Conservation (phyloP, 2,888 invertebrate genomes). For the Drosophila buzzatii region DNA sequence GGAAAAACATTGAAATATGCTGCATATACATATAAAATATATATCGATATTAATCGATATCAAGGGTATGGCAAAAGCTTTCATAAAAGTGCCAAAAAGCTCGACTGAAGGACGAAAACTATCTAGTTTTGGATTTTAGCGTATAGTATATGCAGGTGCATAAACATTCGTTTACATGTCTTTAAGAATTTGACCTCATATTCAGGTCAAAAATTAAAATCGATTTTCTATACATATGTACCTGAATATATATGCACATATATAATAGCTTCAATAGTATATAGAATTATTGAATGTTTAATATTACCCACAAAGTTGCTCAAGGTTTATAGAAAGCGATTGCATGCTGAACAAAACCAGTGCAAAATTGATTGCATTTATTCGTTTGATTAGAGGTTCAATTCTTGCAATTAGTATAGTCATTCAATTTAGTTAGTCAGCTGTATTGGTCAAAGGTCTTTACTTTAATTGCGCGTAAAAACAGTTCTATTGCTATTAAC, state of each 20-base stretch:
- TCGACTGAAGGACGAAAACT: neutral
- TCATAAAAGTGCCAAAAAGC: neutral
- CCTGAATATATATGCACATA: neutral
- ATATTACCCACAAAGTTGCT: conserved; percentile 2
- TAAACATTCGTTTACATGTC: neutral
- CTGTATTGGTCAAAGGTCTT: conserved; percentile 35
- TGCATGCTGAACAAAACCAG: conserved; percentile 14
- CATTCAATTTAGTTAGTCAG: conserved; percentile 42
- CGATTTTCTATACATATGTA: neutral
- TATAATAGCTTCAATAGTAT: neutral
- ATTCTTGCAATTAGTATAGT: conserved; percentile 31
- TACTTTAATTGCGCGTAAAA: conserved; percentile 26
- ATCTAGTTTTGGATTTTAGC: no score
- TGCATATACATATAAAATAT: neutral
- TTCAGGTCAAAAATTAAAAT: neutral
- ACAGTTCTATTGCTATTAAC: conserved; percentile 29
- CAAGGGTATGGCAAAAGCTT: neutral
- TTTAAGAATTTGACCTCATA: no score
- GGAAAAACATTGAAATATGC: neutral
- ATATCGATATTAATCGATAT: neutral
- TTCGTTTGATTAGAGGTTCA: conserved; percentile 34
- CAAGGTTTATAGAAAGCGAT: conserved; percentile 23
- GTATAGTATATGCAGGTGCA: neutral
- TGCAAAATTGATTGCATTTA: conserved; percentile 22
- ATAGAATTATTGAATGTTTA: neutral